phyloP scores from a whole-genome alignment of 2,797 vertebrate genomes.

The Dryobates pubescens region DNA sequence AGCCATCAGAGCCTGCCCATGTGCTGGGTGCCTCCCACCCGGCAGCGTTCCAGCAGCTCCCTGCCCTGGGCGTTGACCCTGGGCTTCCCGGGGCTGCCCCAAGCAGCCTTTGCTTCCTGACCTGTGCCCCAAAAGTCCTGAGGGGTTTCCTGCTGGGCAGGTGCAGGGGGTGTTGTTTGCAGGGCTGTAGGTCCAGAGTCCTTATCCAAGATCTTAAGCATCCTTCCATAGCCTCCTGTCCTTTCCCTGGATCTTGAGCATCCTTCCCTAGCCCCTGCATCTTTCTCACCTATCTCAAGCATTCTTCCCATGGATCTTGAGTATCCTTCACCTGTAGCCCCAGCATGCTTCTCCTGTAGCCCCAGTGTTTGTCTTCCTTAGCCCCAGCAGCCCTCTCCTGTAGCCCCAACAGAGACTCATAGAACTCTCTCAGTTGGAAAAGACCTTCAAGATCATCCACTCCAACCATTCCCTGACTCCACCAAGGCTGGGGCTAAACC shows the following conservation, averaged over 20 bases:
- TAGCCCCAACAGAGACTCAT: too few species aligned
- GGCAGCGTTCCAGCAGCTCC: neutral
- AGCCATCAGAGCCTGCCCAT: neutral
- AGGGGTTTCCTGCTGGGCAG: neutral
- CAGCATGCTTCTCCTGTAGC: neutral
- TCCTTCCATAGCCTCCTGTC: neutral
- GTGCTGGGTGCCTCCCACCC: too few species aligned
- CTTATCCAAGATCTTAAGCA: accelerated
- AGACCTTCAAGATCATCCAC: too few species aligned
- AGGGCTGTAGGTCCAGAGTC: neutral
- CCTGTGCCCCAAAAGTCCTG: accelerated
- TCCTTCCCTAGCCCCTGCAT: too few species aligned
- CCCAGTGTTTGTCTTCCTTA: too few species aligned
- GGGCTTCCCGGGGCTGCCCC: too few species aligned
- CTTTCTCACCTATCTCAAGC: neutral
- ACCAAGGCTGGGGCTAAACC: too few species aligned
- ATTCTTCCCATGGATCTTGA: neutral
- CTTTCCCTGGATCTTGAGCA: neutral
- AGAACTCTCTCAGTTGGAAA: too few species aligned
- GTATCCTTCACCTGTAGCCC: neutral
- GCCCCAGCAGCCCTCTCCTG: too few species aligned
- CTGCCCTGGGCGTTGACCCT: too few species aligned
- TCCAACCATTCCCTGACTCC: too few species aligned
- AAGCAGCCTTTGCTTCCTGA: neutral
- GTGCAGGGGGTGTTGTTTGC: neutral